Conservation (phyloP, 2,113 vertebrate genomes). For the Anarhynchus alexandrinus region DNA sequence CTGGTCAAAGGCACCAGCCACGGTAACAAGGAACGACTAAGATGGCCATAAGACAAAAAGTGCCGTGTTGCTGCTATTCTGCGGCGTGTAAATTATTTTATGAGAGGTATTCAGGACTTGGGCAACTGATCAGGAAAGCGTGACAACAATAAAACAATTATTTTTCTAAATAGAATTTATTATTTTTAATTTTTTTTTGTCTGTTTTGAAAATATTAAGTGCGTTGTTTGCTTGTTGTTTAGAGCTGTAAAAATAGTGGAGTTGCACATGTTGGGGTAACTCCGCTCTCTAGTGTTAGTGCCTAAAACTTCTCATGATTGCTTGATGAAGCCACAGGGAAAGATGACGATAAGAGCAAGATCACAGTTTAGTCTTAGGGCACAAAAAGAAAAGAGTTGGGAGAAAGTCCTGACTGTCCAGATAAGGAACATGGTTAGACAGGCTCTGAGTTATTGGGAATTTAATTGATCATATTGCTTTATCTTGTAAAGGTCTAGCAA, state of each 20-base stretch:
- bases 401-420: neutral
- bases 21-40: neutral
- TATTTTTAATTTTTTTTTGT: neutral
- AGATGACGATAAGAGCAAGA: neutral
- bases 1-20: neutral
- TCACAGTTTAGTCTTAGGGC: neutral
- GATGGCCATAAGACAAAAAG: neutral
- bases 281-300: neutral
- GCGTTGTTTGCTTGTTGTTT: slow-evolving; percentile 1
- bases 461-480: neutral
- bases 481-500: neutral
- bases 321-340: neutral
- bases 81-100: neutral
- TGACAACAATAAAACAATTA: slow-evolving; percentile 9
- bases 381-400: neutral
- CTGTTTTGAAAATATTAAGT: neutral
- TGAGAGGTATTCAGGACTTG: slow-evolving; percentile 11
- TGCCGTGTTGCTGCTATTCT: neutral
- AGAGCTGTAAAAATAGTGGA: neutral
- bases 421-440: neutral
- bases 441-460: neutral
- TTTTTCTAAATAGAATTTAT: slow-evolving; percentile 42
- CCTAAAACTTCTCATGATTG: neutral
- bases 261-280: neutral
- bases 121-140: neutral